Percentiles rank a stretch among this genome's conserved stretches.
Conservation (phyloP, 2,113 vertebrate species). For the Paralichthys olivaceus region DNA sequence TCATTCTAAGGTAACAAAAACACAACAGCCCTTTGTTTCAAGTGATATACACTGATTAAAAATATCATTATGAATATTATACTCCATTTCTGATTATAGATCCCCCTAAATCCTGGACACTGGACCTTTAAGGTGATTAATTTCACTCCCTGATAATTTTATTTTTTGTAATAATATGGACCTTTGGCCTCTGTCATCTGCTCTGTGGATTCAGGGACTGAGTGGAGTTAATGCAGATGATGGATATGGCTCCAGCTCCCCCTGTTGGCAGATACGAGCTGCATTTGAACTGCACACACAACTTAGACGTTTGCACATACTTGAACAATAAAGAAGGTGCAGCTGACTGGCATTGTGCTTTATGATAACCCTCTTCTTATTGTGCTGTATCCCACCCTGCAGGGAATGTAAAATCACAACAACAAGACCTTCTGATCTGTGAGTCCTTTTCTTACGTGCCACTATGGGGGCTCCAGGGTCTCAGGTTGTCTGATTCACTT, state of each 20-base stretch:
- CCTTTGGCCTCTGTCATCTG: background rate
- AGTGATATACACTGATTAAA: background rate
- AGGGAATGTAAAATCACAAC: background rate
- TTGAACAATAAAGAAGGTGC: background rate
- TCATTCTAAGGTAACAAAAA: background rate
- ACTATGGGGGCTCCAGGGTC: conserved; percentile 9
- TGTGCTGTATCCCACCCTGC: background rate
- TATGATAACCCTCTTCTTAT: background rate
- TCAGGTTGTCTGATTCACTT: conserved; percentile 63
- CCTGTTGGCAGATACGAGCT: conserved; percentile 15
- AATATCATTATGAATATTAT: conserved; percentile 1
- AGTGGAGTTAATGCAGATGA: background rate
- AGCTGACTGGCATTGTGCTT: background rate
- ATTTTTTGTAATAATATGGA: background rate
- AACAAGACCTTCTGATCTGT: background rate
- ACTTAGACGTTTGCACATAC: background rate
- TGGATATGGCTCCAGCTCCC: conserved; percentile 1
- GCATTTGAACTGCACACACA: background rate
- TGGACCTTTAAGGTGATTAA: background rate
- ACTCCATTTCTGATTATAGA: background rate
- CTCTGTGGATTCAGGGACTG: background rate
- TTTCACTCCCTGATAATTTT: background rate
- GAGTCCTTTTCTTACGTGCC: conserved; percentile 13
- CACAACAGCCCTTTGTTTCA: background rate
- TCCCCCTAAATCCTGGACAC: background rate